Percentiles rank a stretch among this genome's conserved stretches.
phyloP scores from a whole-genome alignment of 2,888 invertebrate genomes.

The Plagodis pulveraria region DNA sequence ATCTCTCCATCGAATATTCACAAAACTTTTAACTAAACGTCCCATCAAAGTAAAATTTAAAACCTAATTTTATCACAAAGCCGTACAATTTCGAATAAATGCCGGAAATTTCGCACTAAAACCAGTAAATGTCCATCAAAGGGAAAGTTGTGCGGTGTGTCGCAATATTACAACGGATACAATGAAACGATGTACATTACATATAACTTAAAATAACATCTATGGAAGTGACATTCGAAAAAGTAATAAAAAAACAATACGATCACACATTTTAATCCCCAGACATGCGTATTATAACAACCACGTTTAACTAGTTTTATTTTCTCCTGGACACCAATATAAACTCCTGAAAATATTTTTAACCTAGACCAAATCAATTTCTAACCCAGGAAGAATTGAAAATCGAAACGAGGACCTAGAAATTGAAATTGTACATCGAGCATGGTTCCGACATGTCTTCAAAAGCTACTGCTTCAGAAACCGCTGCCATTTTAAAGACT shows the following conservation, averaged over 20 bases:
- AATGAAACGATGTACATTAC: slow-evolving; percentile 44
- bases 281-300: too few relatives aligned
- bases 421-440: too few relatives aligned
- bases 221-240: slow-evolving; percentile 13
- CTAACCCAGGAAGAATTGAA: too few relatives aligned
- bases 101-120: slow-evolving; percentile 17
- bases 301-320: too few relatives aligned
- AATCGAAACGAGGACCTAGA: too few relatives aligned
- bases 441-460: too few relatives aligned
- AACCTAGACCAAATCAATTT: too few relatives aligned
- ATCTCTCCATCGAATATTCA: neutral
- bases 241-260: neutral
- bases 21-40: neutral
- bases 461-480: too few relatives aligned
- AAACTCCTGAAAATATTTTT: too few relatives aligned
- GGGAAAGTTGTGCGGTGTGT: slow-evolving; percentile 50
- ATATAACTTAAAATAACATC: slow-evolving; percentile 10
- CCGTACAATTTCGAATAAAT: slow-evolving; percentile 5
- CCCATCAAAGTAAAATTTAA: neutral
- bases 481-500: too few relatives aligned
- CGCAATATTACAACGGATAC: slow-evolving; percentile 50
- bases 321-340: too few relatives aligned
- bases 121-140: slow-evolving; percentile 47
- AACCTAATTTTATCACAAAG: slow-evolving; percentile 1
- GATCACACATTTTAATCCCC: neutral